These are phyloP conservation scores for Aphidoletes aphidimyza DNA, from an alignment of 2,888 invertebrate genomes.

Conservation along the genomic window DNA sequence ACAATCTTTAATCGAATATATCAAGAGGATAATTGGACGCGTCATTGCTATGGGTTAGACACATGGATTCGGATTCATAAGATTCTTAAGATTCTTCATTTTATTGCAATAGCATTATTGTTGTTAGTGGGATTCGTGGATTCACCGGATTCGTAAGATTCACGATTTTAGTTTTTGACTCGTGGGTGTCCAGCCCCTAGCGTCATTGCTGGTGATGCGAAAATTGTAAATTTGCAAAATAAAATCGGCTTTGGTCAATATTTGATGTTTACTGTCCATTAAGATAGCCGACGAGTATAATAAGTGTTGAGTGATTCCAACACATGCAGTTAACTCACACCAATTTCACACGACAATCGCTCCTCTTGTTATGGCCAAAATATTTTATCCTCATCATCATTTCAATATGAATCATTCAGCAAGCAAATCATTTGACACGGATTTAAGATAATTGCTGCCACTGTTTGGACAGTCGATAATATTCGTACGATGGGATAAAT, in stretches of 20 bases:
- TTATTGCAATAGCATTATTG: no score
- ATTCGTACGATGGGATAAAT: no score
- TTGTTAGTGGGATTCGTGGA: no score
- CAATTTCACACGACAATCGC: background rate
- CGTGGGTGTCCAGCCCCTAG: no score
- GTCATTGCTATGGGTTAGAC: background rate
- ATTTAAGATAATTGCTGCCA: no score
- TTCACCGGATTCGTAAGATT: no score
- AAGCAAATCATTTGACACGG: no score
- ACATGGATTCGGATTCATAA: background rate
- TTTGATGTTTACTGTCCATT: slow-evolving; percentile 7
- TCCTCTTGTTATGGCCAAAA: background rate
- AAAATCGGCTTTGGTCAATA: background rate
- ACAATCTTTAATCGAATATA: background rate
- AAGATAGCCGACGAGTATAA: background rate
- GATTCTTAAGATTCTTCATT: background rate
- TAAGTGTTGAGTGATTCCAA: background rate
- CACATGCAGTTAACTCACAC: background rate
- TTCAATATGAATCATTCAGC: no score
- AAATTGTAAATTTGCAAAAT: background rate
- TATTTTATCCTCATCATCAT: no score
- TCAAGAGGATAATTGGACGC: background rate
- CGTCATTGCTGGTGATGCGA: no score
- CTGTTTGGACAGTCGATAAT: no score
- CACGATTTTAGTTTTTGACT: no score